Evolutionary conservation across 2,113 vertebrate species (phyloP).

Genomic region (Synodontis membranacea): DNA sequence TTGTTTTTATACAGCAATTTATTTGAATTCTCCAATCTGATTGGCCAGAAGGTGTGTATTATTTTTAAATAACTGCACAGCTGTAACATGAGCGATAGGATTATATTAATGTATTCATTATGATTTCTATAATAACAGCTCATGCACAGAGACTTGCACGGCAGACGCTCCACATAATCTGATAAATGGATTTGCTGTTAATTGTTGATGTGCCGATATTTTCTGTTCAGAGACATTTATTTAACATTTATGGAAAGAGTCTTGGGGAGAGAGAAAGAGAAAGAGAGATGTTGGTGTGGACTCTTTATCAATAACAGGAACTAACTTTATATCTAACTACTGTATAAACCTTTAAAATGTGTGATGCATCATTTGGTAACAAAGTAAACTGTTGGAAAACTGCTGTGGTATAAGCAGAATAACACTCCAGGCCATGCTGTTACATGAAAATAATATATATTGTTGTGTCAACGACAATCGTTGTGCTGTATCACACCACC

Average conservation of each 20-base stretch:
- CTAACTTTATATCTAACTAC: not conserved
- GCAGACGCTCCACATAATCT: not conserved
- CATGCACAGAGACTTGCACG: not conserved
- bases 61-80: not conserved
- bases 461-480: not conserved
- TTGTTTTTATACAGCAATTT: not conserved
- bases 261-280: not conserved
- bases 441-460: not conserved
- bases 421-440: not conserved
- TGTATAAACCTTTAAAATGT: not conserved
- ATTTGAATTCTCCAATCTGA: not conserved
- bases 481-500: not conserved
- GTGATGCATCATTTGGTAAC: not conserved
- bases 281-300: not conserved
- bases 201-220: not conserved
- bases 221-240: not conserved
- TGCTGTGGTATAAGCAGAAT: not conserved
- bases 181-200: not conserved
- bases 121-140: not conserved
- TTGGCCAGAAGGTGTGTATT: not conserved
- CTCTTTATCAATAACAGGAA: not conserved
- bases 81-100: not conserved
- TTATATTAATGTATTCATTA: not conserved
- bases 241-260: too few relatives aligned
- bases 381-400: too few relatives aligned